These are phyloP conservation scores for Antechinus flavipes DNA, from an alignment of 2,113 vertebrate genomes.

Conservation along the genomic window DNA sequence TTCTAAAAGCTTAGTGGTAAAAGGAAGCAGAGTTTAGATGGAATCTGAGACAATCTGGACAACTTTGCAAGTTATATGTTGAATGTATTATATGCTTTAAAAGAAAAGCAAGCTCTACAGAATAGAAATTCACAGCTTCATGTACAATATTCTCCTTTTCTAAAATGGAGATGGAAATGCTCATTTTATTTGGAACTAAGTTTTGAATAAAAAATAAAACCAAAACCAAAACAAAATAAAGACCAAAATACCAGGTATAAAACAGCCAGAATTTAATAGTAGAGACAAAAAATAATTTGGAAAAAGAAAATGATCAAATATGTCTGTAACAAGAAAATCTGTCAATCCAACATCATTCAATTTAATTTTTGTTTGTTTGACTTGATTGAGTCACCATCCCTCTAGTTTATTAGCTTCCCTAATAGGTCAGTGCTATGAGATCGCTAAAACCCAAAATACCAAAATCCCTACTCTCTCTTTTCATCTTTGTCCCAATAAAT, in stretches of 20 bases:
- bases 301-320: neutral
- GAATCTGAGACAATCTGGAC: neutral
- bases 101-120: neutral
- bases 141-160: neutral
- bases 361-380: neutral
- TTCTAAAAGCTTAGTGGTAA: neutral
- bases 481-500: neutral
- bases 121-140: neutral
- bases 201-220: neutral
- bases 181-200: neutral
- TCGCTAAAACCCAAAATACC: neutral
- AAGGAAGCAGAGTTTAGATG: neutral
- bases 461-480: neutral
- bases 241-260: neutral
- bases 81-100: neutral
- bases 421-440: neutral
- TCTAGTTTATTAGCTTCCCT: neutral
- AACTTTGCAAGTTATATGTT: neutral
- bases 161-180: neutral
- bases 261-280: neutral
- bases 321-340: neutral
- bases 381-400: neutral
- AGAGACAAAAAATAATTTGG: neutral
- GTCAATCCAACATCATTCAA: neutral
- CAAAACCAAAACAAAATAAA: neutral